A percentile compares a stretch with the other conserved stretches of the same genome.
Conservation (phyloP, 2,888 invertebrate genomes). For the Siphonodentalium dalli region DNA sequence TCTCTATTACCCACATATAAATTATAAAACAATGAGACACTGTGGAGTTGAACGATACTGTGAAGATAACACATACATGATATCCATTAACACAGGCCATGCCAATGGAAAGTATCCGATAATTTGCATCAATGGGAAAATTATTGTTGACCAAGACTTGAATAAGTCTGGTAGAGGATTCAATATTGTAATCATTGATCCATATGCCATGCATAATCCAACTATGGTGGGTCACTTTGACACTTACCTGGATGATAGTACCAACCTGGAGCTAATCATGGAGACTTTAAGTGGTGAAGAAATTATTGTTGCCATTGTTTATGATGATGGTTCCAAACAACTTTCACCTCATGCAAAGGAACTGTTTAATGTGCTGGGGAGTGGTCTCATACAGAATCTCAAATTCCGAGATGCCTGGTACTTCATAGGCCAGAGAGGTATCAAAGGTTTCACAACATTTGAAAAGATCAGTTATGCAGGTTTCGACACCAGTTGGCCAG, state of each 20-base stretch:
- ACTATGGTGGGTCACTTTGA: too few species aligned
- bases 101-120: conserved; percentile 68
- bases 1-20: background rate
- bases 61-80: conserved; percentile 62
- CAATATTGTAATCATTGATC: conserved; percentile 68
- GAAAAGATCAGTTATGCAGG: conserved; percentile 65
- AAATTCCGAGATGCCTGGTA: conserved; percentile 70
- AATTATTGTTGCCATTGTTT: conserved; percentile 68
- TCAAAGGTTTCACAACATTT: conserved; percentile 68
- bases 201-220: too few species aligned
- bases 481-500: conserved; percentile 63
- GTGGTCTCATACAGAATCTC: conserved; percentile 69
- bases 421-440: conserved; percentile 68
- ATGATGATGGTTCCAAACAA: conserved; percentile 70
- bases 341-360: conserved; percentile 67
- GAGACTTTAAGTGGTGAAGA: conserved; percentile 65
- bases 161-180: conserved; percentile 70
- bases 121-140: conserved; percentile 69
- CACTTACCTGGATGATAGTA: conserved; percentile 62
- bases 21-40: conserved; percentile 32
- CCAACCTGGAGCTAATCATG: conserved; percentile 65
- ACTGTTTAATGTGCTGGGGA: conserved; percentile 68
- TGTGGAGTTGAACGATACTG: conserved; percentile 67
- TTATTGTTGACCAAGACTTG: conserved; percentile 65
- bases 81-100: conserved; percentile 68